Evolutionary conservation across 1,140 invertebrate species (phyloP), one percentile per base, ranked within the genome.

Genomic region (Panonychus citri): DNA sequence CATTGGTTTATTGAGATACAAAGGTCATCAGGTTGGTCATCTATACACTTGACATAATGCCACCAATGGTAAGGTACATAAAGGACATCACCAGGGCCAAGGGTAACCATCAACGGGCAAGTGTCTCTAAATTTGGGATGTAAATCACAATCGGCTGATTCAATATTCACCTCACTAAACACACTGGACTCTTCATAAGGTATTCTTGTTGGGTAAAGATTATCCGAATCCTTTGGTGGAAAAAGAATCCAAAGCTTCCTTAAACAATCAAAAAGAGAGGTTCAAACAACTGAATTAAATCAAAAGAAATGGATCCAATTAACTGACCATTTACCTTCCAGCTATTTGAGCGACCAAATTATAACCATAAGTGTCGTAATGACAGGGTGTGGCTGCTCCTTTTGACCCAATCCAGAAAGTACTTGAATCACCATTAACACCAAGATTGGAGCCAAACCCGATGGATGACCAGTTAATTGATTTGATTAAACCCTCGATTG

Each of bases 111-210:
- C 53, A 66, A 66, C 28, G 64, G 69, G 48, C 27, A 58, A n/a
- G 25, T 17, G 61, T 71, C 67, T 60, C 66, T 61, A 62, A 71
- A 71, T 19, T 58, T n/a, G 52, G 67, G 66, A 64, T 66, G 66
- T 39, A 57, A 54, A 24, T 57, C 19, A 3, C 68, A 54, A 62
- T 73, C 64, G 46, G 71, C 69, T 48, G 60, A 56, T 66, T 77
- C 79, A 64, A 87, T 82, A 70, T 86, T 85, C 30, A 83, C 73
- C 68, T 77, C 73, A 66, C 85, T 90, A 68, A 90, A 97, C 25
- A 96, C 76, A 71, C 86, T 95, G 0, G 89, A 94, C 67, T 97
- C 91, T 74, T 96, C 91, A 73, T 89, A 96, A 17, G 91, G 91
- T 57, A 95, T 75, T 66, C 91, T 76, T 12, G 84, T 85, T 56